Percentiles rank a stretch among this genome's conserved stretches.
Evolutionary conservation across 2,888 invertebrate species (phyloP).

Genomic region (Lochmaea crataegi): DNA sequence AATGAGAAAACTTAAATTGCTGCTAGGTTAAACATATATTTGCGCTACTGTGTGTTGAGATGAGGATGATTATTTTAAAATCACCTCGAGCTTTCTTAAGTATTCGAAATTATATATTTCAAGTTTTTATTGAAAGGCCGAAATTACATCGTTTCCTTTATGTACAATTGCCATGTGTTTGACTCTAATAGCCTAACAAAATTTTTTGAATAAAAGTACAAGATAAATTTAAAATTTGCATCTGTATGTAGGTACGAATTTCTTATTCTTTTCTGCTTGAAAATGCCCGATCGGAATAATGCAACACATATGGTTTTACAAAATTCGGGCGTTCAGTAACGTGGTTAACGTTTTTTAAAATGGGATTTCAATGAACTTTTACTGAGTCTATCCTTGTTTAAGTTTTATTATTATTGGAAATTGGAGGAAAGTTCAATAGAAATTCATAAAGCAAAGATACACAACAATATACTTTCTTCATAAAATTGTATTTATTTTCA

Average conservation of each 20-base stretch:
- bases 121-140: neutral
- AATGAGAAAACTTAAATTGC: too few relatives aligned
- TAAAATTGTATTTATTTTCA: too few relatives aligned
- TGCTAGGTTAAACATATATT: too few relatives aligned
- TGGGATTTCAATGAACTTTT: too few relatives aligned
- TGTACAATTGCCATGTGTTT: conserved; percentile 6
- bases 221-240: conserved; percentile 8
- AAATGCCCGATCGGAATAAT: neutral
- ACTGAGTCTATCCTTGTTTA: too few relatives aligned
- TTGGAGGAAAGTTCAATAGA: too few relatives aligned
- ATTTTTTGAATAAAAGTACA: neutral
- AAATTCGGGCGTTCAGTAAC: neutral
- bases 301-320: neutral
- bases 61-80: neutral
- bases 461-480: too few relatives aligned
- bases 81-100: neutral
- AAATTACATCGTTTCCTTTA: neutral
- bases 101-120: neutral
- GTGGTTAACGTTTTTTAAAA: too few relatives aligned
- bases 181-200: neutral
- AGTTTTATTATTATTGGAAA: too few relatives aligned
- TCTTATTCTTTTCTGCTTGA: neutral
- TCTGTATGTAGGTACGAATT: neutral
- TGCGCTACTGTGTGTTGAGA: too few relatives aligned
- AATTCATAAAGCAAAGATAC: too few relatives aligned